Percentiles rank a stretch among this genome's conserved stretches.
Evolutionary conservation across 2,797 vertebrate genomes (phyloP).

Genomic region (Momotus momota): DNA sequence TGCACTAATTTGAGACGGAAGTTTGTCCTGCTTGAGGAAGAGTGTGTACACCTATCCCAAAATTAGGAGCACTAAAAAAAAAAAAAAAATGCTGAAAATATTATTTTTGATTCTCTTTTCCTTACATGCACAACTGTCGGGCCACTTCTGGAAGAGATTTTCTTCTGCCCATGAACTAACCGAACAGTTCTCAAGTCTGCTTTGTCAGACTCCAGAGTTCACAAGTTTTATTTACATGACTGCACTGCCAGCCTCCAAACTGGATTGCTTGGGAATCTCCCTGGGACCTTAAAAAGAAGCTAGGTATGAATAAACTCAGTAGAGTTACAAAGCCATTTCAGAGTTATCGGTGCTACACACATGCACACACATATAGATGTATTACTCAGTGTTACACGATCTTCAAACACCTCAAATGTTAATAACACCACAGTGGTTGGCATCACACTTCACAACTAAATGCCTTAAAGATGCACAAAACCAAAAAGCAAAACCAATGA

Average conservation of each 20-base stretch:
- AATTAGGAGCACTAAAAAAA: not conserved
- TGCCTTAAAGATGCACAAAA: conserved; percentile 45
- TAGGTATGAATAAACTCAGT: not conserved
- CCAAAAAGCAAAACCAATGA: conserved; percentile 21
- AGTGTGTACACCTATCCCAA: not conserved
- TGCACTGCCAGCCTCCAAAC: conserved; percentile 19
- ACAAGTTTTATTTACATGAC: conserved; percentile 18
- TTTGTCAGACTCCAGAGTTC: conserved; percentile 1
- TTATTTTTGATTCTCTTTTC: not conserved
- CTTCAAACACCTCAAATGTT: conserved; percentile 22
- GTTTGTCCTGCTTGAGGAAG: not conserved
- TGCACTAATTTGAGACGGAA: not conserved
- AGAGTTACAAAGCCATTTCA: not conserved
- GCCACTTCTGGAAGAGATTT: conserved; percentile 7
- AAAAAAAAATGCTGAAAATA: not conserved
- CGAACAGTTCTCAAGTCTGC: not conserved
- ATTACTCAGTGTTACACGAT: not conserved
- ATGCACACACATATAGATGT: not conserved
- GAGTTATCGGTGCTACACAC: not conserved
- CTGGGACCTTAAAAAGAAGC: not conserved
- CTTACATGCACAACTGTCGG: not conserved
- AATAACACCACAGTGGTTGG: conserved; percentile 2
- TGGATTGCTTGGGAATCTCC: not conserved
- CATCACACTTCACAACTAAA: conserved; percentile 25
- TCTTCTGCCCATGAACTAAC: not conserved